These are phyloP conservation scores for Pimpla rufipes DNA, from an alignment of 2,888 invertebrate species.

Conservation along the genomic window DNA sequence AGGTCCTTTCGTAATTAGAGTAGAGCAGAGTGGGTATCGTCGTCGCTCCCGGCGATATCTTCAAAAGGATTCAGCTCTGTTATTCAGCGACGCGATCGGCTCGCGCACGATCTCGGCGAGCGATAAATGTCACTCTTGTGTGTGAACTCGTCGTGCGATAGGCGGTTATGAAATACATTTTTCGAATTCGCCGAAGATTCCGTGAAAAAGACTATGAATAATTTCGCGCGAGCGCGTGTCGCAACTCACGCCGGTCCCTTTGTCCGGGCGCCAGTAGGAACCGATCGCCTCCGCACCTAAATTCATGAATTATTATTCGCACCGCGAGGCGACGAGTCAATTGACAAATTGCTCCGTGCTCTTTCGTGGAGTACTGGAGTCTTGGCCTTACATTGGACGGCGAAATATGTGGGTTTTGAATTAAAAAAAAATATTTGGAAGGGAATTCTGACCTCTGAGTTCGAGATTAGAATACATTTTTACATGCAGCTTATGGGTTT, in stretches of 20 bases:
- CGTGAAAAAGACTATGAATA: constrained; percentile 49
- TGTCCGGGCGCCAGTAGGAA: constrained; percentile 25
- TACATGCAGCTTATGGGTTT: too few relatives aligned
- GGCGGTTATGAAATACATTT: constrained; percentile 49
- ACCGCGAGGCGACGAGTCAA: constrained; percentile 35
- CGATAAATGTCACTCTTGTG: constrained; percentile 53
- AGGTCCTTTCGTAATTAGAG: constrained; percentile 52
- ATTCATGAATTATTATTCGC: constrained; percentile 64
- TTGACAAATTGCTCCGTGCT: constrained; percentile 33
- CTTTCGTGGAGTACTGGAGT: neutral
- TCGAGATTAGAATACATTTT: too few relatives aligned
- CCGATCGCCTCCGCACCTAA: constrained; percentile 58
- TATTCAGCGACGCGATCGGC: neutral
- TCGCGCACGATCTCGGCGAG: neutral
- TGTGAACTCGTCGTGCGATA: constrained; percentile 2
- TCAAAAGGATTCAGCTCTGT: constrained; percentile 21
- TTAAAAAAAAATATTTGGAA: too few relatives aligned
- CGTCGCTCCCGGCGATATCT: constrained; percentile 14
- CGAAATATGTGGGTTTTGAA: too few relatives aligned
- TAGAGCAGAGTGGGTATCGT: constrained; percentile 39
- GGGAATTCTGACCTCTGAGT: too few relatives aligned
- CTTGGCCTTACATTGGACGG: neutral
- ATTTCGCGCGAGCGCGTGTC: constrained; percentile 42
- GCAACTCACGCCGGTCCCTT: constrained; percentile 17
- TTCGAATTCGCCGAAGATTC: constrained; percentile 13